Evolutionary conservation across 1,140 invertebrate species (phyloP).

Genomic region (Trichonephila clavipes): DNA sequence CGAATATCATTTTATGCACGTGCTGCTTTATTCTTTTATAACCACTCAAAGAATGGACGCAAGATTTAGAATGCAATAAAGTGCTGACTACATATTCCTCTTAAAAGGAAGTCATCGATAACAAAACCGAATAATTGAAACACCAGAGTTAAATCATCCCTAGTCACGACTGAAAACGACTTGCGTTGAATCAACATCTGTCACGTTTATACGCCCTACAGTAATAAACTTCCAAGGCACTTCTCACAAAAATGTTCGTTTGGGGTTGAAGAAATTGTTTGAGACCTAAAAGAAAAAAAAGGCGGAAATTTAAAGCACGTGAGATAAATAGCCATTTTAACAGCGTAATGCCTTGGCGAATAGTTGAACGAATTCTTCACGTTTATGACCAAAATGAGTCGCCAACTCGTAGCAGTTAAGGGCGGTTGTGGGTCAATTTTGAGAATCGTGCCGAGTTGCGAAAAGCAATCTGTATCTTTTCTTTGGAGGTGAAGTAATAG

Average conservation of each 20-base stretch:
- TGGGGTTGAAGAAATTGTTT: background rate
- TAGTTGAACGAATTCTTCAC: background rate
- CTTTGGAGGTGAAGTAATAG: background rate
- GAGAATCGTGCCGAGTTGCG: too few species aligned
- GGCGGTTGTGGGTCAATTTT: too few species aligned
- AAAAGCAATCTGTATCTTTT: too few species aligned
- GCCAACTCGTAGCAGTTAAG: background rate
- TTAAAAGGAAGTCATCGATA: too few species aligned
- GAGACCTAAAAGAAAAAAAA: background rate
- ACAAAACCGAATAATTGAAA: background rate
- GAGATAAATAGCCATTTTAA: conserved; percentile 1
- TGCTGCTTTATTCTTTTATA: too few species aligned
- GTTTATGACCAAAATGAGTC: background rate
- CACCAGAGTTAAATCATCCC: background rate
- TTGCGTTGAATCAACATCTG: background rate
- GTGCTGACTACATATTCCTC: too few species aligned
- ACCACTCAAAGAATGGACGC: too few species aligned
- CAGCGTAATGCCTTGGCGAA: background rate
- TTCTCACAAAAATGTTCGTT: background rate
- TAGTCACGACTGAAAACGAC: background rate
- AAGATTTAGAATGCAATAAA: too few species aligned
- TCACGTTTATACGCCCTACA: background rate
- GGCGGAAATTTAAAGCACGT: background rate
- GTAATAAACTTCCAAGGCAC: background rate
- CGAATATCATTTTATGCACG: too few species aligned